Evolutionary conservation across 1,140 invertebrate species (phyloP).

Genomic region (Oreohelix idahoensis): DNA sequence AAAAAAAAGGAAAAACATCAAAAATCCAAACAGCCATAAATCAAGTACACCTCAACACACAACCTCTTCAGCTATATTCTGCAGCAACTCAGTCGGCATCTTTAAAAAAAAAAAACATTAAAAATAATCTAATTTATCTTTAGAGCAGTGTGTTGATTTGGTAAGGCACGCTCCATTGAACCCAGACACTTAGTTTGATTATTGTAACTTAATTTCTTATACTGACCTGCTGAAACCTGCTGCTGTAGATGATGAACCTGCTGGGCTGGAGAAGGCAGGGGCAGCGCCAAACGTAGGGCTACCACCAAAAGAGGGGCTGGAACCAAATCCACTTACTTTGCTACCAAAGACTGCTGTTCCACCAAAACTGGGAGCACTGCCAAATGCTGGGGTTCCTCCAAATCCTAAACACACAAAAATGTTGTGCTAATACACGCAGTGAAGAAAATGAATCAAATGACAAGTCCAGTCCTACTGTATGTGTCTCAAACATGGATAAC

Average conservation of each 20-base stretch:
- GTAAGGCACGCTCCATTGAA: too few species aligned
- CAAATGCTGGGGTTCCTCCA: slow-evolving; percentile 26
- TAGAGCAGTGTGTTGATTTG: too few species aligned
- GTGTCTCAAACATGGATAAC: neutral
- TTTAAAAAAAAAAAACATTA: too few species aligned
- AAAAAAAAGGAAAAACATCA: too few species aligned
- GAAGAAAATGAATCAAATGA: neutral
- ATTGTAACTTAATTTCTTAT: too few species aligned
- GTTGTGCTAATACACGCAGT: neutral
- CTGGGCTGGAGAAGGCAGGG: slow-evolving; percentile 42
- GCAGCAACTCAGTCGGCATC: too few species aligned
- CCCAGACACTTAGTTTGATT: too few species aligned
- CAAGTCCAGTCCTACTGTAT: neutral
- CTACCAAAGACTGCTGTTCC: slow-evolving; percentile 6
- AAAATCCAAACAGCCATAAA: too few species aligned
- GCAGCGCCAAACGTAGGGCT: slow-evolving; percentile 49
- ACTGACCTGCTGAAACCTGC: slow-evolving; percentile 21
- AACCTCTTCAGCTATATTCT: too few species aligned
- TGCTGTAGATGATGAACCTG: neutral
- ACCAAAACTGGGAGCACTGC: slow-evolving; percentile 29
- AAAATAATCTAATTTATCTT: too few species aligned
- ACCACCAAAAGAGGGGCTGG: slow-evolving; percentile 50
- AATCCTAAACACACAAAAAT: neutral
- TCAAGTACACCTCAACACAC: too few species aligned
- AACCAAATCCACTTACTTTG: slow-evolving; percentile 49